Base-by-base conservation (phyloP, 2,113 vertebrate species). In the Atherinomorus stipes region DNA sequence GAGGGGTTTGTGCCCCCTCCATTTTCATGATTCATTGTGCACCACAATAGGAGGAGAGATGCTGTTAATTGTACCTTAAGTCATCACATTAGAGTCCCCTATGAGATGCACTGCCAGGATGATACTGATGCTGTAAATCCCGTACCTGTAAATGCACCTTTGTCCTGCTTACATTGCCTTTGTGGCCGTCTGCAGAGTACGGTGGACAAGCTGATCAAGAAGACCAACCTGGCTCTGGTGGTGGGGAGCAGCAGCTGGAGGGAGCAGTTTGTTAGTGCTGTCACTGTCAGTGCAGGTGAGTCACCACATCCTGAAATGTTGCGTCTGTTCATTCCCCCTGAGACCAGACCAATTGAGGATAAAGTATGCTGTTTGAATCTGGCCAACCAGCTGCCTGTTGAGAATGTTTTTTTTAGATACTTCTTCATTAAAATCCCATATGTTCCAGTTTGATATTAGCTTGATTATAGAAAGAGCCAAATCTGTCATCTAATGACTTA, bases 191-290 rank as follows among this genome's bases (percentile, higher is more conserved):
- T 65, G 42, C 85, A 95, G 95, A 95, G 92, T 89, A 95, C 94
- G 0, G 95, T 95, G 78, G 95, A 95, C 85, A 95, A 95, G 87
- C 90, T 95, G 85, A 95, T 95, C 52, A 95, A 95, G 88, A 95
- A 95, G 91, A 95, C 95, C 0, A 95, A 95, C 87, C 89, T 95
- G 84, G 94, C 95, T 28, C 88, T 95, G 84, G 95, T 95, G 71
- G 95, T 95, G 83, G 94, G 95, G 47, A 95, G 94, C 92, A 94
- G 94, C 86, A 95, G 94, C 88, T 95, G 95, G 95, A 91, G 94
- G 58, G 95, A 95, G 83, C 95, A 95, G 91, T 95, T 95, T 93
- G 95, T 95, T 65, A 95, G 92, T 1, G 95, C 95, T 1, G 94
- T 95, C 63, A 95, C 95, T 40, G 95, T 95, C 86, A 95, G 95